These are phyloP conservation scores for Cataglyphis livida DNA, from an alignment of 2,888 invertebrate genomes.

Conservation along the genomic window DNA sequence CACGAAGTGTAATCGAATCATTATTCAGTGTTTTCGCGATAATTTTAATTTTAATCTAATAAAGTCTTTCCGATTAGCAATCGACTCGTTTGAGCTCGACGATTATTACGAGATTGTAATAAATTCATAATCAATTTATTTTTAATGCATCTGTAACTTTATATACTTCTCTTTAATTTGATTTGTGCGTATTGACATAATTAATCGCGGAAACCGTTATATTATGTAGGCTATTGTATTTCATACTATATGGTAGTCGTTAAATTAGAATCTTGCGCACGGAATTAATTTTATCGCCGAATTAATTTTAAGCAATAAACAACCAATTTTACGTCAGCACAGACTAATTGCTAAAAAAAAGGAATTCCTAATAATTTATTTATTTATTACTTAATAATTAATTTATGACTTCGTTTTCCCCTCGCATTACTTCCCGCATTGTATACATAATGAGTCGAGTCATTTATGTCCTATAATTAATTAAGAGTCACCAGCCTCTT, in stretches of 20 bases:
- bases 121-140: conserved; percentile 32
- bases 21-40: conserved; percentile 10
- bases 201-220: conserved; percentile 30
- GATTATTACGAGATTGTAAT: conserved; percentile 26
- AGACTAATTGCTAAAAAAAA: no score
- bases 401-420: neutral
- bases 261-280: neutral
- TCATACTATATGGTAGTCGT: neutral
- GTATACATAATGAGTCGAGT: neutral
- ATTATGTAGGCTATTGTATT: neutral
- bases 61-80: conserved; percentile 23
- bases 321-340: neutral
- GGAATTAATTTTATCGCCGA: neutral
- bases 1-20: neutral
- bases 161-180: conserved; percentile 26
- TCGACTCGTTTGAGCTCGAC: neutral
- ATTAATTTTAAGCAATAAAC: neutral
- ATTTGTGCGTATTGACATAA: conserved; percentile 4
- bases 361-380: no score
- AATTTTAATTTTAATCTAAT: conserved; percentile 37
- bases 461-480: neutral
- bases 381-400: no score
- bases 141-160: conserved; percentile 18
- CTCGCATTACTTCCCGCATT: neutral
- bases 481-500: neutral